phyloP scores from a whole-genome alignment of 2,797 vertebrate genomes.

The Squalus acanthias region DNA sequence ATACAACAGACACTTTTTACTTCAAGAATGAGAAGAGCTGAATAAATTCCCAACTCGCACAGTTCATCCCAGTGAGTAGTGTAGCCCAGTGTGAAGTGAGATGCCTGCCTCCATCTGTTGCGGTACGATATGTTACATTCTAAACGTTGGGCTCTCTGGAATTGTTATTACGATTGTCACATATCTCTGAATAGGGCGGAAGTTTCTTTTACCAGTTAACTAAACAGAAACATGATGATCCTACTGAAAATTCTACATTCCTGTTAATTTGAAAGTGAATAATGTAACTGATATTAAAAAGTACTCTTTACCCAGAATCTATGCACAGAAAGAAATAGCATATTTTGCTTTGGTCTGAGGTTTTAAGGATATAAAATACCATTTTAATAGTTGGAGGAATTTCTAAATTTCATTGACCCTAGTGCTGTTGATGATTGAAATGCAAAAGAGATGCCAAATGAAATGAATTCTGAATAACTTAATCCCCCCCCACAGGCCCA shows the following conservation, averaged over 20 bases:
- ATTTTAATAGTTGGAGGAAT: neutral
- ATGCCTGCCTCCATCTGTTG: neutral
- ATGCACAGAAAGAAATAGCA: neutral
- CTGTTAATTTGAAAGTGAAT: conserved; percentile 18
- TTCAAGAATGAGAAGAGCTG: neutral
- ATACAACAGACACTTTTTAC: neutral
- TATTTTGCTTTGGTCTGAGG: neutral
- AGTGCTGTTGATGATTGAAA: neutral
- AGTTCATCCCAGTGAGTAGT: neutral
- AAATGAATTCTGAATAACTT: conserved; percentile 15
- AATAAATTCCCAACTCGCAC: neutral
- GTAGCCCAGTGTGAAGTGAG: neutral
- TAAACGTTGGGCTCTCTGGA: neutral
- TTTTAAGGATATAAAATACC: neutral
- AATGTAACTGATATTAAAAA: conserved; percentile 26
- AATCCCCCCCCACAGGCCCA: neutral
- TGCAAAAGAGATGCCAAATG: neutral
- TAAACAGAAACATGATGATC: conserved; percentile 22
- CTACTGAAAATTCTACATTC: neutral
- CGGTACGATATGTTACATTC: neutral
- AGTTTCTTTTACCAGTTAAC: neutral
- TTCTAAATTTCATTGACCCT: conserved; percentile 11
- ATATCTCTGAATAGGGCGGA: neutral
- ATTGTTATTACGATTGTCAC: conserved; percentile 9
- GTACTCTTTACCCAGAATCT: neutral